Conservation (phyloP, 2,113 vertebrate species). For the Aldabrachelys gigantea region DNA sequence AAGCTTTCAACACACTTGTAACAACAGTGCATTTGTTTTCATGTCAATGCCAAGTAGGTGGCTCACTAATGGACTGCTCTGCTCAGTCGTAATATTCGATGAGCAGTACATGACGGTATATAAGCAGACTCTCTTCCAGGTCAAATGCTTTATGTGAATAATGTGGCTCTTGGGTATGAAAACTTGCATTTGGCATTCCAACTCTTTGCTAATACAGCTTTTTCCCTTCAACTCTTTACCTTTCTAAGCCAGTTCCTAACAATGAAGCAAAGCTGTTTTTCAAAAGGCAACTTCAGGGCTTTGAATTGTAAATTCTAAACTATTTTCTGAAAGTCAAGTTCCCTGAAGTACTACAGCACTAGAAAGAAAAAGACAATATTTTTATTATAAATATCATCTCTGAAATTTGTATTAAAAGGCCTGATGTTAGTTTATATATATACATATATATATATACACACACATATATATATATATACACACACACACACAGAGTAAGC, state of each 20-base stretch:
- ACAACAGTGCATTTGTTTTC: background rate
- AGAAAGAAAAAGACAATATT: background rate
- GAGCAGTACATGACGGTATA: constrained; percentile 1
- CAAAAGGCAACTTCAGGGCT: background rate
- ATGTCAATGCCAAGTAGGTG: background rate
- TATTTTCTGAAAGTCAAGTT: constrained; percentile 3
- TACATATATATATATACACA: too few relatives aligned
- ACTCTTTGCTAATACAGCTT: background rate
- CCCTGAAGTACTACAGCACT: background rate
- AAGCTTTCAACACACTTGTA: background rate
- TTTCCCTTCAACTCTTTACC: background rate
- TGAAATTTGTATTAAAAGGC: background rate
- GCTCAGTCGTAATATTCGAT: background rate
- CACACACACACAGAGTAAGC: accelerated
- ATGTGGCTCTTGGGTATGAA: background rate
- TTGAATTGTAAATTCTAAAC: background rate
- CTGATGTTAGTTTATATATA: background rate
- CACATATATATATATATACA: too few relatives aligned
- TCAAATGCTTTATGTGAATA: constrained; percentile 60
- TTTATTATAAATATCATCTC: background rate
- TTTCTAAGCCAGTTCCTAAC: background rate
- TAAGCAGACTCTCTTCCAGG: constrained; percentile 44
- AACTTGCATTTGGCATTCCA: constrained; percentile 8
- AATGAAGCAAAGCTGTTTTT: background rate
- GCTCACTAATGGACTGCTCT: constrained; percentile 29